These are phyloP conservation scores for Mythimna lalbum DNA, from an alignment of 2,888 invertebrate species.

Conservation along the genomic window DNA sequence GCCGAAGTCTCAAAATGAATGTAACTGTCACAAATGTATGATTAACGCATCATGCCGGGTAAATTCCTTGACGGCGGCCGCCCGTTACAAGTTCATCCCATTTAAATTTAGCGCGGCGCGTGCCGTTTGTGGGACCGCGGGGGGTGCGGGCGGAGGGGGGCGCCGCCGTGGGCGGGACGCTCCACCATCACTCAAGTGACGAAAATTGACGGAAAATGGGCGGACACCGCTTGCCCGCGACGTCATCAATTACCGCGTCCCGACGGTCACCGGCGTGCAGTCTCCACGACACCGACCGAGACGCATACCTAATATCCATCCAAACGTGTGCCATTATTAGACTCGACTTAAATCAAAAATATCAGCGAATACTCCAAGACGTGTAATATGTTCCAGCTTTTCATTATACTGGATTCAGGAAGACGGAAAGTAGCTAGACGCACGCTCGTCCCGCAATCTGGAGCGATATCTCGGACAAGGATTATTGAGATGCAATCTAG, in stretches of 20 bases:
- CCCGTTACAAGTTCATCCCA: conserved; percentile 89
- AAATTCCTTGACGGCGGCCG: conserved; percentile 86
- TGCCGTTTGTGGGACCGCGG: conserved; percentile 79
- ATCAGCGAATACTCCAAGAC: conserved; percentile 45
- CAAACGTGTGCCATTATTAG: conserved; percentile 78
- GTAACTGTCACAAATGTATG: conserved; percentile 89
- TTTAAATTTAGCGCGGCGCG: conserved; percentile 91
- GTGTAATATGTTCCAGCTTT: conserved; percentile 60
- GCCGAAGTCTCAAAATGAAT: conserved; percentile 81
- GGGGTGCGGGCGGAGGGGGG: conserved; percentile 65
- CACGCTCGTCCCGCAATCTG: conserved; percentile 81
- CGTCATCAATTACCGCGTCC: conserved; percentile 90
- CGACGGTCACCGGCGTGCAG: conserved; percentile 87
- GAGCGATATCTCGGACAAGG: conserved; percentile 82
- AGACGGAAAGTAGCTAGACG: conserved; percentile 79
- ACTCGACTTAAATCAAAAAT: conserved; percentile 64
- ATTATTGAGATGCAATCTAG: conserved; percentile 90
- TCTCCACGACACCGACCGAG: conserved; percentile 72
- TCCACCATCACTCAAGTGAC: conserved; percentile 90
- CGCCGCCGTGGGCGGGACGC: conserved; percentile 83
- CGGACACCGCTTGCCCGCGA: conserved; percentile 89
- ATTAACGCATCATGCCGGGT: conserved; percentile 86
- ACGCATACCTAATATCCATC: conserved; percentile 85
- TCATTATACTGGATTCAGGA: conserved; percentile 79
- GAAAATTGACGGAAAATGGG: conserved; percentile 91